Conservation (phyloP, 2,888 invertebrate species). For the Chromoteleia sp. region DNA sequence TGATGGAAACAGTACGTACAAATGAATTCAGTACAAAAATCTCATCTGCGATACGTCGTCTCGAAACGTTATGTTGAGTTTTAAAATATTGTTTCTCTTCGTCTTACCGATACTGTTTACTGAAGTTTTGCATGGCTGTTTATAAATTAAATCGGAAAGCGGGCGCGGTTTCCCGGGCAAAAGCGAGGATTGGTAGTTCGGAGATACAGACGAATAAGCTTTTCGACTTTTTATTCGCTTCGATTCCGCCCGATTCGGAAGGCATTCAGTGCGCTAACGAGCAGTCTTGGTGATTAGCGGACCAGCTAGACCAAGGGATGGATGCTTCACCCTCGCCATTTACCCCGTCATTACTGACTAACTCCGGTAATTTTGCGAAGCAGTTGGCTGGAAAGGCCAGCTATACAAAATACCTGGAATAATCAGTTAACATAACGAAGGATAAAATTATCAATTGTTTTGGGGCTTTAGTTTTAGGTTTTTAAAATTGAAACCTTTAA, state of each 20-base stretch:
- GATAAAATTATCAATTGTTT: slow-evolving; percentile 20
- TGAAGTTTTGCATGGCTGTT: background rate
- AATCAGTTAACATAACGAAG: slow-evolving; percentile 5
- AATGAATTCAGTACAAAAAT: background rate
- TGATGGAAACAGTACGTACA: slow-evolving; percentile 44
- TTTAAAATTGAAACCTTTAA: too few species aligned
- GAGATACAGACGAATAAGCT: slow-evolving; percentile 28
- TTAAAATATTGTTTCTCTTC: too few species aligned
- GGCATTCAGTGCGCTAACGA: slow-evolving; percentile 82
- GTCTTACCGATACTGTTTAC: slow-evolving; percentile 22
- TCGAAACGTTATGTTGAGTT: too few species aligned
- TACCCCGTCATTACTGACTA: slow-evolving; percentile 80
- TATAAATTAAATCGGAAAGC: background rate
- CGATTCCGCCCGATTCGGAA: slow-evolving; percentile 72
- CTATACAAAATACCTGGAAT: slow-evolving; percentile 52
- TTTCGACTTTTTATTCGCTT: slow-evolving; percentile 72
- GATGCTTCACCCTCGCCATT: slow-evolving; percentile 76
- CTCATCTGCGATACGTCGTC: too few species aligned
- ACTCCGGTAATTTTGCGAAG: slow-evolving; percentile 81
- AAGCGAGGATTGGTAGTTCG: background rate
- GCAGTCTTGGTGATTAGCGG: slow-evolving; percentile 79
- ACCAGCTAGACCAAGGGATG: slow-evolving; percentile 77
- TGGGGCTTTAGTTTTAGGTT: background rate
- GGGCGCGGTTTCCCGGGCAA: background rate
- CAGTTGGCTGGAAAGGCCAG: slow-evolving; percentile 75